Base-by-base conservation (phyloP, 1,140 invertebrate species). In the Drosophila lowei region DNA sequence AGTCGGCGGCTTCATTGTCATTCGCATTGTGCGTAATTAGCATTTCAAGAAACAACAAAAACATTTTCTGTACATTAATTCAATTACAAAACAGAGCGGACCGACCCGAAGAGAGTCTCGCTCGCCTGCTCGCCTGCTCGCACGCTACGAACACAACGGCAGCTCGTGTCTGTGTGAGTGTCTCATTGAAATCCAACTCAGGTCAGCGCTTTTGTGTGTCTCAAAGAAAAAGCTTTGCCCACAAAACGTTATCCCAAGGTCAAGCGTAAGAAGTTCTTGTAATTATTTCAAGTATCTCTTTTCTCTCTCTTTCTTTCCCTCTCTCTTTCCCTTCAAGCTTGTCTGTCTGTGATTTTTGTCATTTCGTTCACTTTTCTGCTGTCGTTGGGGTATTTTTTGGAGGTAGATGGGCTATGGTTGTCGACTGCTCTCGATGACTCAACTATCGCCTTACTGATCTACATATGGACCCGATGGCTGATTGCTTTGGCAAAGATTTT, bases 191-290 rank as follows among this genome's bases (percentile, higher is more conserved):
- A 84, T 30, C 16, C 76, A 70, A 59, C 59, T 54, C 59, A 59
- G 66, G 57, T 50, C 64, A 75, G 73, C 76, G 75, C 79, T 84
- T 81, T 86, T 79, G 77, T 73, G 63, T 77, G 77, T 85, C 70
- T 67, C 56, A 44, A 63, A 86, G 67, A 77, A 86, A 81, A 88
- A 77, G 73, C 73, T 77, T 50, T n/a, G 78, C 56, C 65, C 64
- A 79, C 68, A 62, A 63, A 86, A 86, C 81, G 72, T 76, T 86
- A 78, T 30, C 71, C 59, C 83, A 88, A 86, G 81, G 81, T 86
- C 83, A 74, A 42, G 66, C 66, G 81, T 86, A 86, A 86, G 88
- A 88, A 88, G 81, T 86, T 86, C 81, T 86, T 86, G 81, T 88
- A 88, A 88, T 81, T 83, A 78, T 78, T 86, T 68, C 79, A 68